Base-by-base conservation (phyloP, 2,888 invertebrate species). In the Liposcelis brunnea region DNA sequence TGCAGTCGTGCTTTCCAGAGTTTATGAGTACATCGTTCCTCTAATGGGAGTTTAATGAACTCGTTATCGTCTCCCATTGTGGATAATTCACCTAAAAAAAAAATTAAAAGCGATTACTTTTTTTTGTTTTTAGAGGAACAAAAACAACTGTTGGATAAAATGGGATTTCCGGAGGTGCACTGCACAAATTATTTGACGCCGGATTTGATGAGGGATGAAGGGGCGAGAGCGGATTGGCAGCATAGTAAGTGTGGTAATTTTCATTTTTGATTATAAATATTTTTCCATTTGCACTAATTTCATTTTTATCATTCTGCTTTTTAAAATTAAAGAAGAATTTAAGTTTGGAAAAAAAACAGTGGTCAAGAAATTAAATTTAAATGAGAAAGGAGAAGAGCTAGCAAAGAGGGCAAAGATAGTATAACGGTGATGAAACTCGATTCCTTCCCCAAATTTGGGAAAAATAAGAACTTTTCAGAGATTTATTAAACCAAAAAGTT, bases 21-120 rank as follows among this genome's bases (percentile, higher is more conserved):
- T 68, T 94, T 95, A 63, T 95, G 94, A 12, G 83, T 76, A 62
- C 87, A 87, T 61, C 86, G 77, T 48, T 95, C 94, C 52, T 95
- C 94, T 38, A 89, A 69, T 1, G 87, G 77, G 50, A 89, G 65
- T 65, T 89, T 89, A 55, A 81, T 78, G 59, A 80, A 89, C 65
- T 89, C 86, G 51, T 82, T 84, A 56, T 85, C 85, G 60, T 87
- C 83, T 56, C 82, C 83, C 82, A 83, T 83, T 50, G 56, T 70
- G 19, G 3, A 14, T 7, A 18, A 16, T 12, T 18, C 18, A 26
- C 40, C 40, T 40, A 18, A 40, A 40, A 40, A 40, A 32, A 10
- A 32, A 32, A 32, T 21, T 42, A 18, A 43, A 40, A 34, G 12
- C 14, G 40, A 43, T 43, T 7, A 34, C 38, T 47, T 49, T 46